Base-by-base conservation (phyloP, 2,888 invertebrate genomes). In the Drosophila prolongata region DNA sequence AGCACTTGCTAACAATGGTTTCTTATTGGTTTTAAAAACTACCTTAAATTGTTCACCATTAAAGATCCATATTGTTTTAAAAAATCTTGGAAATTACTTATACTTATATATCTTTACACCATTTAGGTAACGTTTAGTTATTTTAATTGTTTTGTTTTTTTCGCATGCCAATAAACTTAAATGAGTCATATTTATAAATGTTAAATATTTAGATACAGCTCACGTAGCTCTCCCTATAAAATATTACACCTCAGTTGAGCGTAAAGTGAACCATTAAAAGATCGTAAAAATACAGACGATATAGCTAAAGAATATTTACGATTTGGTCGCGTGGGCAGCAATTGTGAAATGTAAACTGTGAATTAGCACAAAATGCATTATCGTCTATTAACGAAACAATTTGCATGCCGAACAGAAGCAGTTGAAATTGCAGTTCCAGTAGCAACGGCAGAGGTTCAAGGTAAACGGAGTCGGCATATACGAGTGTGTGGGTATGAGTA, bases 371-470 rank as follows among this genome's bases (percentile, higher is more conserved):
- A 47, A 59, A 34, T 56, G 61, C 78, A 84, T 84, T 83, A 86
- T 50, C 87, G 81, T 76, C 89, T 88, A 80, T 83, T 88, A 88
- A 61, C 43, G 65, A 59, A 54, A 44, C 74, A 75, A 83, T 85
- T 85, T 85, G 79, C 84, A 78, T 76, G 58, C 65, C 46, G 13
- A 50, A 47, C 66, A 70, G 56, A 37, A 60, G 43, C 24, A 35
- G 34, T 49, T 30, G 8, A 30, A 37, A 44, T 3, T 43, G 50
- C 13, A 52, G 55, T n/a, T n/a, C 8, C 34, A 42, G 60, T n/a
- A 19, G 30, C 19, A 38, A 14, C n/a, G 47, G 58, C 56, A 40
- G 61, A 74, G 80, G 89, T 86, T 88, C 89, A 85, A 88, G 84
- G 84, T 79, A 80, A 80, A n/a, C 74, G 58, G 75, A 83, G 71